Conservation (phyloP, 1,140 invertebrate species). For the Drosophila serrata region DNA sequence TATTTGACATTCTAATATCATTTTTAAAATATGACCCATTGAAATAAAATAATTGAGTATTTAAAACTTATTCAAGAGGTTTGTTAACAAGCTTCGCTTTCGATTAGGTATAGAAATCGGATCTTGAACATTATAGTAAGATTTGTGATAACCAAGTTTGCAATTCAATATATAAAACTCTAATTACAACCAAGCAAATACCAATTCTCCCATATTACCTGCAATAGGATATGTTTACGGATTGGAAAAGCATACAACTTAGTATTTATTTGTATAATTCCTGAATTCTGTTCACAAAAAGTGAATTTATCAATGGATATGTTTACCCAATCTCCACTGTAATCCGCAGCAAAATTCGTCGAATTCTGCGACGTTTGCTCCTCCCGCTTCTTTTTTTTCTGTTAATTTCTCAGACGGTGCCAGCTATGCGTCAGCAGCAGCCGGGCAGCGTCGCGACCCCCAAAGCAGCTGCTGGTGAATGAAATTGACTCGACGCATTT, state of each 20-base stretch:
- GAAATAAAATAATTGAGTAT: no score
- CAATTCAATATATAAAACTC: no score
- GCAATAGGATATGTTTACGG: background rate
- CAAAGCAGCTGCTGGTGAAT: conserved; percentile 65
- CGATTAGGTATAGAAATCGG: no score
- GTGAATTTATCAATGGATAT: background rate
- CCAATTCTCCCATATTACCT: background rate
- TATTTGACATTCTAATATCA: no score
- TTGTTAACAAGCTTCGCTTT: no score
- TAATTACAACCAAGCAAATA: no score
- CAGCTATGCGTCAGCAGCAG: conserved; percentile 66
- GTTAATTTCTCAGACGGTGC: conserved; percentile 18
- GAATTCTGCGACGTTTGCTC: conserved; percentile 44
- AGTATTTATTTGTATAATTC: background rate
- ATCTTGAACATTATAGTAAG: no score
- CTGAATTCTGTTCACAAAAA: background rate
- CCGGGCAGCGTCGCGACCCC: conserved; percentile 27
- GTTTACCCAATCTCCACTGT: conserved; percentile 7
- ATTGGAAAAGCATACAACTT: background rate
- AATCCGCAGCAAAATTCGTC: conserved; percentile 46
- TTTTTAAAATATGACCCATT: no score
- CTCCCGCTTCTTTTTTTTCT: conserved; percentile 9
- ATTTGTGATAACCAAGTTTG: no score
- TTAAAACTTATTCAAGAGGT: no score
- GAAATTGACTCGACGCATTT: conserved; percentile 68